A percentile compares a stretch with the other conserved stretches of the same genome.
phyloP scores from a whole-genome alignment of 2,113 vertebrate species.

The Menidia beryllina region DNA sequence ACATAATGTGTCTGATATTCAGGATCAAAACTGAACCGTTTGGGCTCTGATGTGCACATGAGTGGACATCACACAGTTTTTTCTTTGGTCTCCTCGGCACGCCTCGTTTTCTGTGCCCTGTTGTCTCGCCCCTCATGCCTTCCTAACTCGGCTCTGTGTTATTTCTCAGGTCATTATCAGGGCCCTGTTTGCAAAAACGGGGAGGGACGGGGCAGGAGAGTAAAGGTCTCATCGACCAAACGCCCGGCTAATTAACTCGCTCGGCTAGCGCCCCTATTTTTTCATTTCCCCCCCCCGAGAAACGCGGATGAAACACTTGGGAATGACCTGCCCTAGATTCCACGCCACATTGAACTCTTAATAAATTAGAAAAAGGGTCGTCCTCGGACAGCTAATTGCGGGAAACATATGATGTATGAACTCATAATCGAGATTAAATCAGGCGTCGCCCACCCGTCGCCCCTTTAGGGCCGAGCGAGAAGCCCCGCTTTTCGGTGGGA shows the following conservation, averaged over 20 bases:
- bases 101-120: slow-evolving; percentile 45
- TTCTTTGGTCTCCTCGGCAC: slow-evolving; percentile 56
- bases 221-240: slow-evolving; percentile 73
- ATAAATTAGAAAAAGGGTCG: slow-evolving; percentile 83
- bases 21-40: slow-evolving; percentile 45
- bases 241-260: slow-evolving; percentile 73
- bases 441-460: slow-evolving; percentile 60
- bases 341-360: slow-evolving; percentile 82
- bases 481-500: slow-evolving; percentile 7
- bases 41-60: slow-evolving; percentile 36
- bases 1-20: slow-evolving; percentile 25
- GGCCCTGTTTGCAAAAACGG: slow-evolving; percentile 44
- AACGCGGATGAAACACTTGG: slow-evolving; percentile 77
- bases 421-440: slow-evolving; percentile 83
- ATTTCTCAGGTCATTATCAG: slow-evolving; percentile 62
- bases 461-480: slow-evolving; percentile 28
- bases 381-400: slow-evolving; percentile 81
- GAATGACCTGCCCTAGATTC: slow-evolving; percentile 83
- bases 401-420: slow-evolving; percentile 82
- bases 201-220: slow-evolving; percentile 39
- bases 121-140: slow-evolving; percentile 29
- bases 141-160: slow-evolving; percentile 12
- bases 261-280: slow-evolving; percentile 31
- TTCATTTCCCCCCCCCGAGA: slow-evolving; percentile 1
- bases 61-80: slow-evolving; percentile 42